Percentiles rank a stretch among this genome's conserved stretches.
These are phyloP conservation scores for Tetragnatha montana DNA, from an alignment of 2,888 invertebrate genomes.

Conservation along the genomic window DNA sequence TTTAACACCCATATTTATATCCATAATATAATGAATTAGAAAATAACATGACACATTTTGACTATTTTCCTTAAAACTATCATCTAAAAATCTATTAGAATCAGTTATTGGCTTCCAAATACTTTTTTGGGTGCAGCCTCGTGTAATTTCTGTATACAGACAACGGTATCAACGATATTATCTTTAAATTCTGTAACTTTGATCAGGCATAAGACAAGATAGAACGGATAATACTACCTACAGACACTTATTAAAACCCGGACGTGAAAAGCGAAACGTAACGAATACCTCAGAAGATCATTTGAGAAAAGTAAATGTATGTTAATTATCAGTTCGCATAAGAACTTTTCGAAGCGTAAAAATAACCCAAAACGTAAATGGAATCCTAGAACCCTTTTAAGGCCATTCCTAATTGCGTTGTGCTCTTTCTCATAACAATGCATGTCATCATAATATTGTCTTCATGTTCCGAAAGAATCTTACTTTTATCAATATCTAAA, in stretches of 20 bases:
- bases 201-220: no score
- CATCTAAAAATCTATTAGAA: no score
- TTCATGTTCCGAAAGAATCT: neutral
- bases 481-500: no score
- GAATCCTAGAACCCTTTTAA: conserved; percentile 17
- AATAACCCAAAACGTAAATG: conserved; percentile 1
- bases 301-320: neutral
- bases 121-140: no score
- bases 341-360: conserved; percentile 8
- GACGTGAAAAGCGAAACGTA: conserved; percentile 23
- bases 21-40: no score
- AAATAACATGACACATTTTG: no score
- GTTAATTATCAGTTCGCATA: conserved; percentile 25
- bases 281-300: conserved; percentile 4
- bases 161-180: no score
- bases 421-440: neutral
- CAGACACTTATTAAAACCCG: conserved; percentile 1
- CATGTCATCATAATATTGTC: conserved; percentile 18
- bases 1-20: no score
- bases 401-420: conserved; percentile 31
- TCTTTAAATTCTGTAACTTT: no score
- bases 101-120: no score
- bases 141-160: no score
- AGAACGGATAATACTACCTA: neutral
- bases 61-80: no score